Conservation (phyloP, 2,888 invertebrate species). For the Physocephala rufipes region DNA sequence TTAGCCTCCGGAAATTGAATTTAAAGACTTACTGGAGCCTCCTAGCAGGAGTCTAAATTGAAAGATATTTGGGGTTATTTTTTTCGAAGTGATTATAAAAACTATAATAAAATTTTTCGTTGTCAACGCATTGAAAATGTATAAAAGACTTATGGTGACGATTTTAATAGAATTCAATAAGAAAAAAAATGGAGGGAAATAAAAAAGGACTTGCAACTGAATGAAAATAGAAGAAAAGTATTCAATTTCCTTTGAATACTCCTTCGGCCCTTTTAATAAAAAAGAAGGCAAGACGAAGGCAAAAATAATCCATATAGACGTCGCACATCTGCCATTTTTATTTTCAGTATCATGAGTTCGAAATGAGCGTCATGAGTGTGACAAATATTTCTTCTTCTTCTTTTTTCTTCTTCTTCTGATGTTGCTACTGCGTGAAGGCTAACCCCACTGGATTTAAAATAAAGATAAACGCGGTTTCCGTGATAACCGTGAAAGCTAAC, state of each 20-base stretch:
- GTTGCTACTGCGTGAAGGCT: background rate
- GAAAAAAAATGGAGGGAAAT: background rate
- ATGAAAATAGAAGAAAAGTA: background rate
- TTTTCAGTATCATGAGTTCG: background rate
- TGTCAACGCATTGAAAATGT: constrained; percentile 13
- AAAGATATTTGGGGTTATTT: too few relatives aligned
- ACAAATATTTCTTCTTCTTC: too few relatives aligned
- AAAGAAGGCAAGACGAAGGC: background rate
- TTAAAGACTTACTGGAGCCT: too few relatives aligned
- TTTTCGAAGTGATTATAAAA: too few relatives aligned
- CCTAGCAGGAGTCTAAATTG: too few relatives aligned
- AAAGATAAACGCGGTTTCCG: constrained; percentile 24
- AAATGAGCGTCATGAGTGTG: background rate
- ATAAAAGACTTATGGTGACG: background rate
- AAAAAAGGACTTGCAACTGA: background rate
- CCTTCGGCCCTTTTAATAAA: background rate
- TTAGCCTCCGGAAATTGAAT: too few relatives aligned
- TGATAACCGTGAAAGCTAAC: constrained; percentile 12
- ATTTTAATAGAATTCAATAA: background rate
- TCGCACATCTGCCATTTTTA: background rate
- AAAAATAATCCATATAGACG: background rate
- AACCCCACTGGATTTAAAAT: constrained; percentile 21
- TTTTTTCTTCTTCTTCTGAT: too few relatives aligned
- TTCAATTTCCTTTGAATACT: too few relatives aligned
- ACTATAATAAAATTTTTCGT: background rate